These are phyloP conservation scores for Gadus chalcogrammus DNA, from an alignment of 2,113 vertebrate genomes.

Conservation along the genomic window DNA sequence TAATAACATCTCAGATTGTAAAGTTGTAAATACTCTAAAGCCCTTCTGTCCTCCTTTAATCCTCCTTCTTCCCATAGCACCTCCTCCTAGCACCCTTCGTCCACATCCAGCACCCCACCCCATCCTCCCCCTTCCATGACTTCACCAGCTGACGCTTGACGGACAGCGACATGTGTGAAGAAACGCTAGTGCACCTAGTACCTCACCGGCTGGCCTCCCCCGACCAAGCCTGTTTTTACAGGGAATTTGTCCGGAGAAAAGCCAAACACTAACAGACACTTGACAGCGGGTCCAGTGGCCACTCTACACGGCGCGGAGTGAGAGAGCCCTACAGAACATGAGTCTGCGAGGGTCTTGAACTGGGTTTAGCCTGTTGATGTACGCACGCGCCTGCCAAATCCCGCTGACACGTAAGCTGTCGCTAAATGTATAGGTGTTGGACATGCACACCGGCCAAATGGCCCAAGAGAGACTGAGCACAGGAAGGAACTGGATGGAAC, in stretches of 20 bases:
- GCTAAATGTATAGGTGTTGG: background rate
- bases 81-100: background rate
- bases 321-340: background rate
- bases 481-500: no score
- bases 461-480: no score
- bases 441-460: background rate
- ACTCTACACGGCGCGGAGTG: background rate
- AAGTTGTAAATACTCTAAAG: no score
- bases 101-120: background rate
- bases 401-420: constrained; percentile 7
- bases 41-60: no score
- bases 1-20: no score
- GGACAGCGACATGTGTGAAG: constrained; percentile 58
- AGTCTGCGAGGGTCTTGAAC: constrained; percentile 7
- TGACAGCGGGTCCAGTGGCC: constrained; percentile 19
- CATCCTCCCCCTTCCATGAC: constrained; percentile 31
- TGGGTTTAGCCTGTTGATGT: constrained; percentile 6
- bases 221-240: constrained; percentile 33
- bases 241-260: constrained; percentile 47
- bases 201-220: constrained; percentile 14
- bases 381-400: background rate
- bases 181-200: constrained; percentile 8
- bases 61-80: no score
- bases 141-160: constrained; percentile 37
- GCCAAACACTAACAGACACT: constrained; percentile 44